Evolutionary conservation across 1,140 invertebrate genomes (phyloP).

Genomic region (Calosoma granatense): DNA sequence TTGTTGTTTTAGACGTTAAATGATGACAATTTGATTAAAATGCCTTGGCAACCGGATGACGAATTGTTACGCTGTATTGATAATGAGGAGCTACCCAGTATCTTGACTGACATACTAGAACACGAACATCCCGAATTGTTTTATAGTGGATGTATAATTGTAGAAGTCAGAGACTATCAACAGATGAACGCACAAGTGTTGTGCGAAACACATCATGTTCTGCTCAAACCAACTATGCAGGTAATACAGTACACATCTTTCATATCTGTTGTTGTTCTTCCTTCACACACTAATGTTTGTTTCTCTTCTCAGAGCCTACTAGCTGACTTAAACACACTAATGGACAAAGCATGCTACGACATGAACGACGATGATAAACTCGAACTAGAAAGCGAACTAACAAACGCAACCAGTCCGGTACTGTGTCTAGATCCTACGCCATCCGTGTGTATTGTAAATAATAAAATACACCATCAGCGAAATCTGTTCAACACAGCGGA

Average conservation of each 20-base stretch:
- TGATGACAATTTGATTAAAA: neutral
- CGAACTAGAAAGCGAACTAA: conserved; percentile 68
- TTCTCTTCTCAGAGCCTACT: conserved; percentile 29
- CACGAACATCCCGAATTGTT: conserved; percentile 70
- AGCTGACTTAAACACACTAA: conserved; percentile 29
- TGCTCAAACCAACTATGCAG: conserved; percentile 79
- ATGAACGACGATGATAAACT: conserved; percentile 63
- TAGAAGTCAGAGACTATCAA: conserved; percentile 81
- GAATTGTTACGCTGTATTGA: conserved; percentile 69
- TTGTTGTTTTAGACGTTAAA: conserved; percentile 23
- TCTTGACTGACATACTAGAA: conserved; percentile 74
- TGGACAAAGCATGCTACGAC: conserved; percentile 21
- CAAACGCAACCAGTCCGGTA: conserved; percentile 72
- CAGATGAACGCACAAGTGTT: conserved; percentile 58
- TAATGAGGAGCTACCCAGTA: conserved; percentile 76
- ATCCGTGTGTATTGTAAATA: conserved; percentile 60
- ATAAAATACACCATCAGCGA: conserved; percentile 60
- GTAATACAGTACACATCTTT: conserved; percentile 39
- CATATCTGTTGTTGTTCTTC: neutral
- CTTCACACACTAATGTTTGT: conserved; percentile 7
- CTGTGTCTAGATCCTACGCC: conserved; percentile 81
- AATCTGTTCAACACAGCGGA: conserved; percentile 63
- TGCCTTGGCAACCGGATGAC: conserved; percentile 39
- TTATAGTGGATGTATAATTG: conserved; percentile 85
- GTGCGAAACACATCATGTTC: conserved; percentile 73